A percentile compares a stretch with the other conserved stretches of the same genome.
Evolutionary conservation across 1,140 invertebrate genomes (phyloP).

Genomic region (Stratiolaelaps scimitus): DNA sequence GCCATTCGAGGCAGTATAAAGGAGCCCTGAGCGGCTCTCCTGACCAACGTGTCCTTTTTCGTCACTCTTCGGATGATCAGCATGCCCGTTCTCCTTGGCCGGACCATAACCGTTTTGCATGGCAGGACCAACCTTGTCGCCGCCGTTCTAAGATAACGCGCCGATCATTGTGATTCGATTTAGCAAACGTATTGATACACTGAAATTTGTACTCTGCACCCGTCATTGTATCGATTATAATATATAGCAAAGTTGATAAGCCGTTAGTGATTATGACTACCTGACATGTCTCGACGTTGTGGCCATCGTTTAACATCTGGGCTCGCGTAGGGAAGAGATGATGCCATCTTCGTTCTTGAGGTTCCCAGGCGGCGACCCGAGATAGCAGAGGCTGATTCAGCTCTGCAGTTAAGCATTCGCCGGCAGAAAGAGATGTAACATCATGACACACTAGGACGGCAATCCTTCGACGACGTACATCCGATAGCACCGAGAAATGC

Average conservation of each 20-base stretch:
- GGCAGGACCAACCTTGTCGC: too few species aligned
- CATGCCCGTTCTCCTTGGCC: too few species aligned
- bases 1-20: not conserved
- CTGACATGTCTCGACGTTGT: not conserved
- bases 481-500: too few species aligned
- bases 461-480: not conserved
- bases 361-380: constrained; percentile 4
- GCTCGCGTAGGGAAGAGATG: not conserved
- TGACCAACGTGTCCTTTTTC: not conserved
- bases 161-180: too few species aligned
- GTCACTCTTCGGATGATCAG: too few species aligned
- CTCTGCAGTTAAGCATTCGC: not conserved
- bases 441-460: constrained; percentile 8
- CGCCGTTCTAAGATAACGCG: too few species aligned
- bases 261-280: not conserved
- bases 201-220: too few species aligned
- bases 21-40: not conserved
- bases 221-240: too few species aligned
- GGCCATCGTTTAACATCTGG: not conserved
- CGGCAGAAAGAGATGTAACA: not conserved
- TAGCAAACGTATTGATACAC: too few species aligned
- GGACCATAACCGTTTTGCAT: too few species aligned
- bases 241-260: too few species aligned
- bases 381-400: constrained; percentile 13
- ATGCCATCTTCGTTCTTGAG: constrained; percentile 22